These are phyloP conservation scores for Melinaea menophilus DNA, from an alignment of 2,888 invertebrate genomes.

Conservation along the genomic window DNA sequence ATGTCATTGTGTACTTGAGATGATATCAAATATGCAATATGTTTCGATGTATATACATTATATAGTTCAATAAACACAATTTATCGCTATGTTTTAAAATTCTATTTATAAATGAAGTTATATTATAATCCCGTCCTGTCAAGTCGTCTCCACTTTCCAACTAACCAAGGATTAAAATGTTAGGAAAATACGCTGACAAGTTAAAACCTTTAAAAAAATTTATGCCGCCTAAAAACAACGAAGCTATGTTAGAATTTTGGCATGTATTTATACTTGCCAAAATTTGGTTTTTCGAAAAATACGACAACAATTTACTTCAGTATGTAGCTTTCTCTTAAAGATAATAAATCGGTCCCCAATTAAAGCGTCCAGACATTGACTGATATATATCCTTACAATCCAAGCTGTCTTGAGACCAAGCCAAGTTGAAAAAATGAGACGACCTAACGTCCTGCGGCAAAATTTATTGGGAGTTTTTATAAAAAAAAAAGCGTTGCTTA, in stretches of 20 bases:
- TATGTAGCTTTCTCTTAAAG: conserved; percentile 35
- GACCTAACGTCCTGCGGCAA: conserved; percentile 24
- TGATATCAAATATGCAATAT: too few species aligned
- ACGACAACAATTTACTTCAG: conserved; percentile 15
- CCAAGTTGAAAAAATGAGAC: conserved; percentile 52
- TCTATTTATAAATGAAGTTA: too few species aligned
- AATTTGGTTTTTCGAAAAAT: not conserved
- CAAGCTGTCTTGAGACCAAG: conserved; percentile 37
- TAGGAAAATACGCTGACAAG: not conserved
- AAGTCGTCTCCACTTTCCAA: too few species aligned
- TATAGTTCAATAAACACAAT: too few species aligned
- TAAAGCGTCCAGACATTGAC: conserved; percentile 70
- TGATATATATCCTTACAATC: conserved; percentile 64
- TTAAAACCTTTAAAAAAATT: not conserved
- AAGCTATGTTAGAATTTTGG: not conserved
- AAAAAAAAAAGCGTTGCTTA: conserved; percentile 19
- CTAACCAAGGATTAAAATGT: too few species aligned
- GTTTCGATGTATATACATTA: too few species aligned
- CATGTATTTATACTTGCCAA: not conserved
- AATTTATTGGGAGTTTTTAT: conserved; percentile 31
- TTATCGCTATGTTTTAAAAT: too few species aligned
- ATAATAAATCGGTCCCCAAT: conserved; percentile 67
- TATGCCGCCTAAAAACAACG: too few species aligned
- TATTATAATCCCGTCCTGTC: too few species aligned
- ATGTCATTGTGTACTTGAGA: too few species aligned